Percentiles rank a stretch among this genome's conserved stretches.
phyloP scores from a whole-genome alignment of 2,113 vertebrate genomes.

The Lepidiolamprologus cunningtoni region DNA sequence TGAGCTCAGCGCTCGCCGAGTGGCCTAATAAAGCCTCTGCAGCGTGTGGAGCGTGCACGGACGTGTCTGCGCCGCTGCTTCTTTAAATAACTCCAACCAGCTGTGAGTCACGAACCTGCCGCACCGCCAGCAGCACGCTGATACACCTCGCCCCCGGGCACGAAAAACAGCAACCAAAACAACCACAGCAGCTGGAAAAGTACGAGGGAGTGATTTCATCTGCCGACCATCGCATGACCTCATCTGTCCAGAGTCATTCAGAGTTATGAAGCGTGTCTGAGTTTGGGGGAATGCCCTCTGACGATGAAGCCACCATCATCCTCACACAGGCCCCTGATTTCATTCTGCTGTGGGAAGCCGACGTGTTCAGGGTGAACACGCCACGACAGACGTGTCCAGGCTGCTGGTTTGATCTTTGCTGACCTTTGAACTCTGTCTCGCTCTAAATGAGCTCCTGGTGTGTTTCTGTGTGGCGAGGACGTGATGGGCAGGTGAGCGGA shows the following conservation, averaged over 20 bases:
- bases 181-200: neutral
- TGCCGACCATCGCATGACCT: neutral
- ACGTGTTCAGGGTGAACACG: neutral
- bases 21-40: conserved; percentile 39
- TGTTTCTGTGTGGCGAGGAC: neutral
- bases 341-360: neutral
- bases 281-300: neutral
- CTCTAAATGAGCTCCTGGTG: neutral
- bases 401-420: neutral
- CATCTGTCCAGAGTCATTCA: neutral
- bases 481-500: neutral
- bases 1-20: conserved; percentile 22
- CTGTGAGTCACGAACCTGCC: conserved; percentile 22
- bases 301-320: neutral
- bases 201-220: neutral
- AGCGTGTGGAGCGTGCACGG: neutral
- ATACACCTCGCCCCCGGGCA: neutral
- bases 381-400: neutral
- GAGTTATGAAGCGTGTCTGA: neutral
- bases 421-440: neutral
- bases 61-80: neutral
- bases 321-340: neutral
- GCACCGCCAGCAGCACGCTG: neutral
- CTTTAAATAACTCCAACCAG: conserved; percentile 38
- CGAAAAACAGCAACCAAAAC: neutral